Base-by-base conservation (phyloP, 2,113 vertebrate genomes). In the Sander vitreus region DNA sequence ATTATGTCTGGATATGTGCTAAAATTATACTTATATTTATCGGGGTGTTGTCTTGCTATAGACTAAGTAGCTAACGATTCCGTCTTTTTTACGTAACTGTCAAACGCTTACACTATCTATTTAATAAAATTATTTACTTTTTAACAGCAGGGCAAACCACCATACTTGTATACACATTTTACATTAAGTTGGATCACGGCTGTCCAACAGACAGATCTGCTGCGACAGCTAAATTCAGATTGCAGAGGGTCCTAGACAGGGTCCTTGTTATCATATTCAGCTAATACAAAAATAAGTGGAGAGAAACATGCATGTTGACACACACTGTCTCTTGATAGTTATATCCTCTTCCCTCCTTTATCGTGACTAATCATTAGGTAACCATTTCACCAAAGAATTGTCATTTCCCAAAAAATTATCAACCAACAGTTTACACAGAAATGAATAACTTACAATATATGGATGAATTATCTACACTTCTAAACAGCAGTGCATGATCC, bases 351-450 rank as follows among this genome's bases (percentile, higher is more conserved):
- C 47, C 63, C 39, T 62, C 9, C 19, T 45, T 16, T 11, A 6
- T 45, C n/a, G 5, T 23, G 45, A 43, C 30, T 23, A 43, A 70
- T 53, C 48, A 54, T 12, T 48, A 45, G 12, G 54, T 43, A 45
- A 64, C 2, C n/a, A 13, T 48, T 54, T 39, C 50, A 64, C 58
- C 45, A 70, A 36, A 47, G 21, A 66, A 63, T 63, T 71, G 9
- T 36, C 57, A 75, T 60, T 53, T 54, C 60, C 65, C 64, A 21
- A 51, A 65, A 73, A 43, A 12, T 21, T 6, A 79, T 72, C 4
- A 51, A 51, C 53, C 55, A 55, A 47, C 39, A 57, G 18, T 36
- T 47, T 3, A 55, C 33, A 36, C 48, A 53, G 11, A 27, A 1
- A 30, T 55, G 18, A 77, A 77, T 62, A 11, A 43, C 39, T 62